phyloP scores from a whole-genome alignment of 1,140 invertebrate genomes.

The Vanessa atalanta region DNA sequence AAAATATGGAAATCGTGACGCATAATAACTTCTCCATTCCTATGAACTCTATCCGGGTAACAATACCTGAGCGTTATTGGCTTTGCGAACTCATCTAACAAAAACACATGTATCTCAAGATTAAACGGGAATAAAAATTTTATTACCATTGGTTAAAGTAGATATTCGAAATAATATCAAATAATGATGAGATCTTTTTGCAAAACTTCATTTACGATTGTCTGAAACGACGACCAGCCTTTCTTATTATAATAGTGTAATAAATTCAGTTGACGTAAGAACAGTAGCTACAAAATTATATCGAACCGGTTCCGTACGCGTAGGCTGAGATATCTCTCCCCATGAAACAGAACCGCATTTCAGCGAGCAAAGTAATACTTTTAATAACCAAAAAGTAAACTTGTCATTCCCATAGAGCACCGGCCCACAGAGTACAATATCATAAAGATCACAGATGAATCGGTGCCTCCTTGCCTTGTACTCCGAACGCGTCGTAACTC shows the following conservation, averaged over 20 bases:
- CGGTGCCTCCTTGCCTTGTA: conserved; percentile 41
- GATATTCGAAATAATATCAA: background rate
- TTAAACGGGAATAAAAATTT: background rate
- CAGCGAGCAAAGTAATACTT: conserved; percentile 34
- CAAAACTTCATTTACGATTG: background rate
- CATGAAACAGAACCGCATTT: conserved; percentile 33
- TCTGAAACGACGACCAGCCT: background rate
- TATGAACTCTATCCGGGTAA: too few relatives aligned
- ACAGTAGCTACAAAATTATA: conserved; percentile 28
- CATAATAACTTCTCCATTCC: too few relatives aligned
- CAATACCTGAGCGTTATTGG: too few relatives aligned
- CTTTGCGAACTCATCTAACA: too few relatives aligned
- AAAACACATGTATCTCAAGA: too few relatives aligned
- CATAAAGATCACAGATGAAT: conserved; percentile 62
- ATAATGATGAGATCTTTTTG: background rate
- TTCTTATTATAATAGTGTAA: conserved; percentile 13
- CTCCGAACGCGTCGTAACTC: conserved; percentile 46
- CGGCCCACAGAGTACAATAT: conserved; percentile 52
- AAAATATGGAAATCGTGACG: too few relatives aligned
- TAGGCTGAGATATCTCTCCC: conserved; percentile 24
- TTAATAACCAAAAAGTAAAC: conserved; percentile 38
- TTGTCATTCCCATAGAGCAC: conserved; percentile 36
- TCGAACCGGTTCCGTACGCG: conserved; percentile 11
- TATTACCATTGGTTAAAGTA: background rate
- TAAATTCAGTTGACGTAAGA: conserved; percentile 9